Evolutionary conservation across 2,888 invertebrate genomes (phyloP), one percentile per base, ranked within the genome.

Genomic region (Copidosoma aretas): DNA sequence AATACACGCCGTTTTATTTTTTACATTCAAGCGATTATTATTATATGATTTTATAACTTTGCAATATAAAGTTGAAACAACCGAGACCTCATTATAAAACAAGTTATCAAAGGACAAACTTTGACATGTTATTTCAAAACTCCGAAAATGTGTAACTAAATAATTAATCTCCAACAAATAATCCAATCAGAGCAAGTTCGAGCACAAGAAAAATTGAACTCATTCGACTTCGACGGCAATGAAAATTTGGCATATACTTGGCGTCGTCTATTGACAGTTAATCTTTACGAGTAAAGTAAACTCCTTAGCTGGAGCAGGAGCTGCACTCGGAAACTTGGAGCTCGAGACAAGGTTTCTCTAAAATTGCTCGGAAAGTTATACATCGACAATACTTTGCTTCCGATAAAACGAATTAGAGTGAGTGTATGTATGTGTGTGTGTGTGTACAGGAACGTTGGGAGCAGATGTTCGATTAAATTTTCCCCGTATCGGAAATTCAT

Each of bases 391-490:
- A 46, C 4, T 8, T 46, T 46, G 12, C 43, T 46, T 15, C 32
- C 8, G 32, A 17, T 17, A 46, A 46, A 46, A 46, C 17, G 12
- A 8, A 46, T 46, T 46, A 46, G 17, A 17, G 15, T 46, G 14
- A 41, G 41, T 14, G 41, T 10, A 41, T 14, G 41, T 14, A 41
- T 8, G 41, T 41, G 41, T 10, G 15, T 46, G 12, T 15, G 12
- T 17, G 43, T 15, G 17, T 17, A 17, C 12, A 46, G 43, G 12
- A 15, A 17, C 14, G 12, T 4, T 12, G 43, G n/a, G 15, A 46
- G 43, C 4, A 46, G 43, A 15, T 21, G 22, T 46, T 46, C 46
- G 22, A 59, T 59, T 59, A 24, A 59, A 46, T 59, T 59, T 12
- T 41, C 58, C 41, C 32, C 8, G 32, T 32, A 8, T 32, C 32